Evolutionary conservation across 2,797 vertebrate species (phyloP).

Genomic region (Pitangus sulphuratus): DNA sequence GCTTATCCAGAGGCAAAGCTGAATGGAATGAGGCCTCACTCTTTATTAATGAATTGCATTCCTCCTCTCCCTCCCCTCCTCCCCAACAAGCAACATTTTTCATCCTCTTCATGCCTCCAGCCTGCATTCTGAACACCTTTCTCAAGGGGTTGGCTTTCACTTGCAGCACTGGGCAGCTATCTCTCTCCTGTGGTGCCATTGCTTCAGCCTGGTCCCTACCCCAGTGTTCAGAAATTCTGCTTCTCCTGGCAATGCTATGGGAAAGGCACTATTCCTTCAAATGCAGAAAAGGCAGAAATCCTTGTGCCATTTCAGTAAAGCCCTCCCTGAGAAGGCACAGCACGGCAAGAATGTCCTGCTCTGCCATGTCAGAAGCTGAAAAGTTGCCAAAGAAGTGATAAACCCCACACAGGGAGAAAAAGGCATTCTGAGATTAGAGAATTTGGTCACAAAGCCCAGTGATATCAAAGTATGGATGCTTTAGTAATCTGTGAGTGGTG

Average conservation of each 20-base stretch:
- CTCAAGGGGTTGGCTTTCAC: not conserved
- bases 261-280: not conserved
- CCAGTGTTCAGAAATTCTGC: not conserved
- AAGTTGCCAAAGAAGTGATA: not conserved
- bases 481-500: not conserved
- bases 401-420: not conserved
- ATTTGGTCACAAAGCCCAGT: not conserved
- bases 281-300: not conserved
- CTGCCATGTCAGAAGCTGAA: not conserved
- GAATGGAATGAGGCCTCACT: not conserved
- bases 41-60: not conserved
- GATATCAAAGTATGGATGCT: not conserved
- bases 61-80: not conserved
- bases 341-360: not conserved
- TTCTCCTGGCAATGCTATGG: not conserved
- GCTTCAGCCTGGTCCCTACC: not conserved
- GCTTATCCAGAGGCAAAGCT: slow-evolving; percentile 43
- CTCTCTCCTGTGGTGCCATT: not conserved
- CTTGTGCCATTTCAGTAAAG: not conserved
- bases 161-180: not conserved
- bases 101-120: not conserved
- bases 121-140: not conserved
- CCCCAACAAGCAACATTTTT: not conserved
- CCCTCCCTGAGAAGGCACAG: not conserved
- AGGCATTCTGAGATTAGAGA: not conserved